phyloP scores from a whole-genome alignment of 1,140 invertebrate genomes.

The Oryzaephilus surinamensis region DNA sequence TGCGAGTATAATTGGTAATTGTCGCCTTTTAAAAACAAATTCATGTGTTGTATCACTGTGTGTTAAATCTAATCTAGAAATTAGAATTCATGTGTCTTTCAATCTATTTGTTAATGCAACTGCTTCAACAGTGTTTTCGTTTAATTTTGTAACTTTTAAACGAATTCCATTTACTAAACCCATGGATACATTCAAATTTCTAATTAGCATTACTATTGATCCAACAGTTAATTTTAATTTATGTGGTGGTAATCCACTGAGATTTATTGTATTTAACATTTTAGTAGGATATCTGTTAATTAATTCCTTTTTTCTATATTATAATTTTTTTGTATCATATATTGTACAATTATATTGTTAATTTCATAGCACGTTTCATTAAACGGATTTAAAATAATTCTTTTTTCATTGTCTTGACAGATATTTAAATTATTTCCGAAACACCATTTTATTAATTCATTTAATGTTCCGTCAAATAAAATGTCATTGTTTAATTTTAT shows the following conservation, averaged over 20 bases:
- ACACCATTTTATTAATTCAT: no score
- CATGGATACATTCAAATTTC: constrained; percentile 15
- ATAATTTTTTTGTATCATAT: no score
- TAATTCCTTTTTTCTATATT: constrained; percentile 11
- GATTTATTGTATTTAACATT: constrained; percentile 18
- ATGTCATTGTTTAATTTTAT: neutral
- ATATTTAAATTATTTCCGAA: no score
- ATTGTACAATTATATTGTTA: neutral
- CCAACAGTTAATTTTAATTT: constrained; percentile 18
- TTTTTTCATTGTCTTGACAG: no score
- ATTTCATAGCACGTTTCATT: neutral
- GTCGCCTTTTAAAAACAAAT: constrained; percentile 23
- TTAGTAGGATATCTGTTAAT: constrained; percentile 15
- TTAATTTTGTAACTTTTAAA: constrained; percentile 12
- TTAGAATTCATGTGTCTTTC: constrained; percentile 35
- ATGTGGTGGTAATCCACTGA: constrained; percentile 15
- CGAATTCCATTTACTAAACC: constrained; percentile 19
- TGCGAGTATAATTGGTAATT: constrained; percentile 19
- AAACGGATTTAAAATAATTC: neutral
- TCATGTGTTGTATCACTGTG: constrained; percentile 30
- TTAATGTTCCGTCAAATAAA: no score
- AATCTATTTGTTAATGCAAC: constrained; percentile 24
- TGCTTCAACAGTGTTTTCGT: constrained; percentile 16
- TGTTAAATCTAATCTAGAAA: constrained; percentile 35
- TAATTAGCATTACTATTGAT: constrained; percentile 17